Percentiles rank a stretch among this genome's conserved stretches.
phyloP scores from a whole-genome alignment of 2,888 invertebrate species.

The Priocnemis perturbator region DNA sequence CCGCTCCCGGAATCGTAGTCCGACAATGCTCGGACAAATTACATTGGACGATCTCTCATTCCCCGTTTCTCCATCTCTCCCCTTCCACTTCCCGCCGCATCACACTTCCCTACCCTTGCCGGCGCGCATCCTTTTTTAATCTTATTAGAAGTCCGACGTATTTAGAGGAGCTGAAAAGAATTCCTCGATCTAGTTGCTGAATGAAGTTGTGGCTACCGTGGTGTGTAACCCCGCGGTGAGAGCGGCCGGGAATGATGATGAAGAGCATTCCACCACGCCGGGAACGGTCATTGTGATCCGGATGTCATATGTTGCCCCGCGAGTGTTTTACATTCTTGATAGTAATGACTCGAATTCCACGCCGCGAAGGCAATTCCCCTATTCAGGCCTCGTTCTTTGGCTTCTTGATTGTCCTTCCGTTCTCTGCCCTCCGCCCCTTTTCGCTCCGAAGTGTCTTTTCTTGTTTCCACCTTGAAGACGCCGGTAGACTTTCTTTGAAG shows the following conservation, averaged over 20 bases:
- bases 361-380: constrained; percentile 7
- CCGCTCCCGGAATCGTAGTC: constrained; percentile 34
- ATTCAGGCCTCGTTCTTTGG: too few species aligned
- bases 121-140: constrained; percentile 21
- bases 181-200: constrained; percentile 56
- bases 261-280: constrained; percentile 51
- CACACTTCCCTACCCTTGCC: not conserved
- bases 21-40: constrained; percentile 53
- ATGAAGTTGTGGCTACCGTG: constrained; percentile 60
- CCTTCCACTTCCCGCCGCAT: not conserved
- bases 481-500: too few species aligned
- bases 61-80: constrained; percentile 1
- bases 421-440: not conserved
- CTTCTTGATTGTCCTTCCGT: too few species aligned
- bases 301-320: constrained; percentile 55
- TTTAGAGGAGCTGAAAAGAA: constrained; percentile 49
- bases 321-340: constrained; percentile 45
- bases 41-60: constrained; percentile 29
- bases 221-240: constrained; percentile 44
- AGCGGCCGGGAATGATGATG: constrained; percentile 47
- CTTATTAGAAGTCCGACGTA: constrained; percentile 48
- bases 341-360: constrained; percentile 44
- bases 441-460: not conserved
- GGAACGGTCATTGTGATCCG: constrained; percentile 56
- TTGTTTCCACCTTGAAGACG: too few species aligned